Percentiles rank a stretch among this genome's conserved stretches.
Conservation (phyloP, 2,113 vertebrate species). For the Hassar affinis region DNA sequence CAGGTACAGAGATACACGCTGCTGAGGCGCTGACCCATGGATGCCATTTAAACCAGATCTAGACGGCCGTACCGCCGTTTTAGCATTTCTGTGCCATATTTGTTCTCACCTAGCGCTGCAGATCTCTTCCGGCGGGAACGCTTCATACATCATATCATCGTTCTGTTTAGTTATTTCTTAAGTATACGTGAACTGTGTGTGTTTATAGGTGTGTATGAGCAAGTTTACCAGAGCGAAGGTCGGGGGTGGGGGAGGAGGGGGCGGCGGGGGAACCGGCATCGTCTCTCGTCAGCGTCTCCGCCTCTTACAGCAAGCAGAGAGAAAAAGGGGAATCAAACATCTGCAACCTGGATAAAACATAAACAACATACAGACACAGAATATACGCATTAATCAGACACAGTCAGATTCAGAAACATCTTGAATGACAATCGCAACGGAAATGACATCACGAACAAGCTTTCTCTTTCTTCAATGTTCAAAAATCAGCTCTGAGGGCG, state of each 20-base stretch:
- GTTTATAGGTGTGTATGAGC: conserved; percentile 51
- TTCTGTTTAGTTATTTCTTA: not conserved
- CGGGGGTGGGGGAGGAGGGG: conserved; percentile 78
- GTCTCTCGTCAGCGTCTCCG: conserved; percentile 62
- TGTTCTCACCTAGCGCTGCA: not conserved
- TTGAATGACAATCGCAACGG: not conserved
- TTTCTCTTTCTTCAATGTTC: not conserved
- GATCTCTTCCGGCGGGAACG: not conserved
- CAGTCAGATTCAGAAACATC: not conserved
- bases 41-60: not conserved
- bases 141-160: not conserved
- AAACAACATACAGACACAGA: not conserved
- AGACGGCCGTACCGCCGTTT: not conserved
- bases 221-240: conserved; percentile 76
- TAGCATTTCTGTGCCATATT: not conserved
- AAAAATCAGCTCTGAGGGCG: not conserved
- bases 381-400: not conserved
- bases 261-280: conserved; percentile 91
- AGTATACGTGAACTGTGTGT: conserved; percentile 10
- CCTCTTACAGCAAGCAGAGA: conserved; percentile 52
- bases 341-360: conserved; percentile 5
- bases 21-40: too few species aligned
- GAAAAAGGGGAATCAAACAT: conserved; percentile 19
- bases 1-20: too few species aligned
- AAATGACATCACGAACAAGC: not conserved